Percentiles rank a stretch among this genome's conserved stretches.
Conservation (phyloP, 2,113 vertebrate species). For the Phyllopteryx taeniolatus region DNA sequence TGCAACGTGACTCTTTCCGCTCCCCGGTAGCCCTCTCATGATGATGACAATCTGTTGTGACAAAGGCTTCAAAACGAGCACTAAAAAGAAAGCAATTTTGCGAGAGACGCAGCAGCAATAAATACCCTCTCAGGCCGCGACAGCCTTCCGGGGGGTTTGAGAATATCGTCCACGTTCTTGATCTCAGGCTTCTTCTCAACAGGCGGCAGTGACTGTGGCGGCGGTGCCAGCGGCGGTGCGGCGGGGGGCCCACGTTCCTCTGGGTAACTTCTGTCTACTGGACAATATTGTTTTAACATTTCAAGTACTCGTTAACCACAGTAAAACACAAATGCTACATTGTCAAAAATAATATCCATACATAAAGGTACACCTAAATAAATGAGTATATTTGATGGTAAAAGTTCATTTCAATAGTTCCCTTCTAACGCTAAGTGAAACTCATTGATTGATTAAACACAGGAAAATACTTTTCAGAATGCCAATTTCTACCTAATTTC, state of each 20-base stretch:
- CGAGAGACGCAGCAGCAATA: not conserved
- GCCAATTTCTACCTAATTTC: too few relatives aligned
- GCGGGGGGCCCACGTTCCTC: conserved; percentile 85
- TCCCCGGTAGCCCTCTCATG: conserved; percentile 97
- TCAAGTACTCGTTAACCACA: not conserved
- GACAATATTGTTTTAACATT: conserved; percentile 6
- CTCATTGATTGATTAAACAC: too few relatives aligned
- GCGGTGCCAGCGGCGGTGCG: conserved; percentile 75
- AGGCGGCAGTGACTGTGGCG: conserved; percentile 76
- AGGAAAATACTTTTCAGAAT: too few relatives aligned
- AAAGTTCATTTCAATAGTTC: too few relatives aligned
- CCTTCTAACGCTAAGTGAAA: too few relatives aligned
- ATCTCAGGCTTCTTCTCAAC: conserved; percentile 95
- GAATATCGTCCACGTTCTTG: conserved; percentile 95
- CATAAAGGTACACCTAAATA: too few relatives aligned
- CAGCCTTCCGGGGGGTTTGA: conserved; percentile 89
- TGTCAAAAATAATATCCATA: not conserved
- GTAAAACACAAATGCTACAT: not conserved
- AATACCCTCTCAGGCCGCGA: conserved; percentile 89
- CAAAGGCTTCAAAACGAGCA: conserved; percentile 17
- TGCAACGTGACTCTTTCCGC: conserved; percentile 97
- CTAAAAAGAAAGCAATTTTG: not conserved
- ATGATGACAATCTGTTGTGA: conserved; percentile 93
- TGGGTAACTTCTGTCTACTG: conserved; percentile 84
- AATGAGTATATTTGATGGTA: too few relatives aligned